Evolutionary conservation across 2,113 vertebrate genomes (phyloP).

Genomic region (Malaclemys terrapin): DNA sequence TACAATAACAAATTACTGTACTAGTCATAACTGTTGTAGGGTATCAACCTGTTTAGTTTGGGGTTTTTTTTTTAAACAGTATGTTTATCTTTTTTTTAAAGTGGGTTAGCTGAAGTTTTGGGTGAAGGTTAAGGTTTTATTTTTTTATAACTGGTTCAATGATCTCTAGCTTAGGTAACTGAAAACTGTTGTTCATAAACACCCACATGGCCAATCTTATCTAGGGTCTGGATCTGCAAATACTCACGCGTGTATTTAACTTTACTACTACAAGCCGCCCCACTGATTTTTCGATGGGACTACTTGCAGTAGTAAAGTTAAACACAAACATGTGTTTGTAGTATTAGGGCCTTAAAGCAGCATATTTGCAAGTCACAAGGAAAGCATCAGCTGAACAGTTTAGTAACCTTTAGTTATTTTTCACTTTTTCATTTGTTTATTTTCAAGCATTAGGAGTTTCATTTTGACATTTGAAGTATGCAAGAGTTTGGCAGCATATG

Average conservation of each 20-base stretch:
- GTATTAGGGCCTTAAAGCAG: not conserved
- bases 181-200: not conserved
- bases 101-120: not conserved
- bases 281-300: not conserved
- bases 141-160: not conserved
- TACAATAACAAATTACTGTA: not conserved
- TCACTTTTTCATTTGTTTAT: not conserved
- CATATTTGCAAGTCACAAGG: not conserved
- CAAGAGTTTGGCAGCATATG: not conserved
- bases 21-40: not conserved
- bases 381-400: not conserved
- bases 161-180: not conserved
- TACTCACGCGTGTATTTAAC: not conserved
- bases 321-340: not conserved
- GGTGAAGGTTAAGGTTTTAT: not conserved
- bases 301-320: not conserved
- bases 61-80: conserved; percentile 13
- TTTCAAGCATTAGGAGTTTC: not conserved
- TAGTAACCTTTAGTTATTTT: not conserved
- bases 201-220: not conserved
- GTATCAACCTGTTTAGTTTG: not conserved
- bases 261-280: not conserved
- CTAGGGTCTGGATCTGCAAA: not conserved
- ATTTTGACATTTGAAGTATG: not conserved
- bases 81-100: not conserved